Evolutionary conservation across 2,113 vertebrate genomes (phyloP), one percentile per base, ranked within the genome.

Genomic region (Copsychus sechellarum): DNA sequence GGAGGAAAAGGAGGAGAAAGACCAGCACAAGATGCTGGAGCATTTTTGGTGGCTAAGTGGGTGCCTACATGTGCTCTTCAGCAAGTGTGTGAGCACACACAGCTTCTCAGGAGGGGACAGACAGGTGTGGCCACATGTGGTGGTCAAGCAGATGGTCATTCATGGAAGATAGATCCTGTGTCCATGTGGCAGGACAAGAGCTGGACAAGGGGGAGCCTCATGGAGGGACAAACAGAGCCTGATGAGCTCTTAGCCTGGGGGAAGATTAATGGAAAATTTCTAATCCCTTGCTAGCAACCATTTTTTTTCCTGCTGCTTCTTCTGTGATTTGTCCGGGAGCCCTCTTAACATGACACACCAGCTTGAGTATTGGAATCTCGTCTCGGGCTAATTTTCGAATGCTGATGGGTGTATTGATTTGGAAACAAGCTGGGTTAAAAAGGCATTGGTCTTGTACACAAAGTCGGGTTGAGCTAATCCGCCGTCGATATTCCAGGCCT

Each of bases 341-440:
- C 94, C 92, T 96, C 90, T 95, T 97, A 94, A 89, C 95, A 91
- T 95, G 97, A 96, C 94, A 95, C 65, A 95, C 92, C 91, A 88
- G 92, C 90, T 34, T 66, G 66, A 96, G 90, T 97, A 98, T 97
- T 96, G 97, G 97, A 98, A 98, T 98, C 97, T 97, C 96, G 96
- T 98, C 97, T 97, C 19, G 83, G 94, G 97, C 97, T 98, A 98
- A 98, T 98, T 98, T 98, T 98, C 93, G 8, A 96, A 98, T 97
- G 98, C 97, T 98, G 97, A 98, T 98, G 97, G 96, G 86, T 93
- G 42, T 98, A 98, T 98, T 97, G 98, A 98, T 98, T 96, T 97
- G 96, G 97, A 98, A 98, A 98, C 97, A 97, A 98, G 97, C 97
- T 92, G 95, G 97, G 97, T 98, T 98, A 97, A 97, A 97, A 98